A percentile compares a stretch with the other conserved stretches of the same genome.
Evolutionary conservation across 2,113 vertebrate species (phyloP).

Genomic region (Syngnathus floridae): DNA sequence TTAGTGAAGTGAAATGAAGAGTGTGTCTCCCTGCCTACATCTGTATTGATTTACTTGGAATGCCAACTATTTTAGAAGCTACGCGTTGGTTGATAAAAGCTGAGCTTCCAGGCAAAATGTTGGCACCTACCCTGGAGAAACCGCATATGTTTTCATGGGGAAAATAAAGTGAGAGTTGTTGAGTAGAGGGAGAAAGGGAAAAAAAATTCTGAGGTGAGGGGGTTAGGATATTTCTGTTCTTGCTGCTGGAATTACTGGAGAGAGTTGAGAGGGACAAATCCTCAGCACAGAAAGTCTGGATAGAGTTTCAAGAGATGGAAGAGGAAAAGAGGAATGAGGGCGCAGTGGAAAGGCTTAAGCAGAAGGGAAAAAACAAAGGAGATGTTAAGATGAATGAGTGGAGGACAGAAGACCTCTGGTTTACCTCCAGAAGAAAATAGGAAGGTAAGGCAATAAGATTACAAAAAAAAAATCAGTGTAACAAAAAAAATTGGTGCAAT

Average conservation of each 20-base stretch:
- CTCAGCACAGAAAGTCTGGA: conserved; percentile 16
- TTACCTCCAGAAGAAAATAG: conserved; percentile 6
- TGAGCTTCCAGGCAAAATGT: conserved; percentile 46
- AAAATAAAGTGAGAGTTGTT: conserved; percentile 37
- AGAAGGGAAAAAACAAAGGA: conserved; percentile 18
- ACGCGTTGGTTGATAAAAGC: conserved; percentile 63
- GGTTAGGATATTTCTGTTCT: conserved; percentile 48
- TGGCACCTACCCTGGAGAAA: conserved; percentile 47
- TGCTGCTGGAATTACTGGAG: conserved; percentile 21
- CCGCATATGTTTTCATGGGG: conserved; percentile 37
- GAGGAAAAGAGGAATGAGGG: conserved; percentile 26
- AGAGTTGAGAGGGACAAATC: conserved; percentile 38
- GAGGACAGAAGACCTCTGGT: conserved; percentile 36
- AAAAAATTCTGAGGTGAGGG: conserved; percentile 35
- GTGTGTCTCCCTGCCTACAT: conserved; percentile 39
- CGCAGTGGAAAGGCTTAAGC: conserved; percentile 12
- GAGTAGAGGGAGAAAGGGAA: conserved; percentile 28
- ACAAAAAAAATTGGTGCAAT: not conserved
- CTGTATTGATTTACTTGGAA: conserved; percentile 59
- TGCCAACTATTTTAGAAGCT: conserved; percentile 54
- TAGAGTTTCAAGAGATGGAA: conserved; percentile 36
- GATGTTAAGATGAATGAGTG: conserved; percentile 20
- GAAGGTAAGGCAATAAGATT: conserved; percentile 4
- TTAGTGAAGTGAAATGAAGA: conserved; percentile 14
- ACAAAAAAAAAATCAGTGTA: not conserved